Evolutionary conservation across 37 sponge, comb jelly and placozoan genomes (phyloP).

Genomic region (Halisarca cf. caerulea): DNA sequence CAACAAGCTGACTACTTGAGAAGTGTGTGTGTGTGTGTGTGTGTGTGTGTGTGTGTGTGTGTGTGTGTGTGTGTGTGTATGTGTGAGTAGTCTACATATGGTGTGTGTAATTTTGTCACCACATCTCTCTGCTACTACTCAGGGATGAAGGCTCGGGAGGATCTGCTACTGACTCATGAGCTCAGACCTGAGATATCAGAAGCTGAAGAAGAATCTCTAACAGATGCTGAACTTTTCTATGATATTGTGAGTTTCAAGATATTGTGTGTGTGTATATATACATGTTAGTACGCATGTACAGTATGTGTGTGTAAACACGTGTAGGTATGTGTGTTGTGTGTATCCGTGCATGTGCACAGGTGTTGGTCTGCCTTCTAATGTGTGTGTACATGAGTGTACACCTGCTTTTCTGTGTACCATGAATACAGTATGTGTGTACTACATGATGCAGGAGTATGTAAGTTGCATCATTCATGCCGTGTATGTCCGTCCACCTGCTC

Average conservation of each 20-base stretch:
- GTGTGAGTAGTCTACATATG: too few relatives aligned
- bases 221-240: constrained; percentile 61
- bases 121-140: not conserved
- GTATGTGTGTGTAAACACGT: not conserved
- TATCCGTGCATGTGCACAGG: not conserved
- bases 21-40: constrained; percentile 37
- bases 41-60: not conserved
- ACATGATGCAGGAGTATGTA: not conserved
- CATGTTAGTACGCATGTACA: not conserved
- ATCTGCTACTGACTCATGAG: constrained; percentile 23
- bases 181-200: not conserved
- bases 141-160: constrained; percentile 27
- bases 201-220: constrained; percentile 45
- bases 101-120: not conserved
- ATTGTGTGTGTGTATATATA: not conserved
- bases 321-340: not conserved
- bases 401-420: not conserved
- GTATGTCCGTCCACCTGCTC: not conserved
- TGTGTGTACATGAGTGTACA: not conserved
- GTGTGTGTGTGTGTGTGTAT: constrained; percentile 10
- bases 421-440: too few relatives aligned
- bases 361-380: too few relatives aligned
- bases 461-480: not conserved
- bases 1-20: constrained; percentile 83
- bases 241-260: constrained; percentile 46